A percentile compares a stretch with the other conserved stretches of the same genome.
phyloP scores from a whole-genome alignment of 2,797 vertebrate species.

The Intellagama lesueurii region DNA sequence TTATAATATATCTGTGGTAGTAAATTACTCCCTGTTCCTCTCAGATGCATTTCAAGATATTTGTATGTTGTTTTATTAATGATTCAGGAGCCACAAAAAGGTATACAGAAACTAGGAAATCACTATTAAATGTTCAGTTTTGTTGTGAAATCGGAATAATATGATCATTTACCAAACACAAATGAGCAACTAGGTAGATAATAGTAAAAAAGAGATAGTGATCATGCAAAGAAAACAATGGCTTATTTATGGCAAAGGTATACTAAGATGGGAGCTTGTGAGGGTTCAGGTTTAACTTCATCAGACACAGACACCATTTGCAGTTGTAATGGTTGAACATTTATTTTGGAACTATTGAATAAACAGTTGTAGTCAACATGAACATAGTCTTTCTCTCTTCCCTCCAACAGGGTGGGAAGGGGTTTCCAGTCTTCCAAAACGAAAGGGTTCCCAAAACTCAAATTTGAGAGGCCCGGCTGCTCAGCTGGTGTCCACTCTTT shows the following conservation, averaged over 20 bases:
- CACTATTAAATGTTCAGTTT: not conserved
- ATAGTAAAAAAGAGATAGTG: not conserved
- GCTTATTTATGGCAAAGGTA: not conserved
- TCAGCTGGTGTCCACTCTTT: too few relatives aligned
- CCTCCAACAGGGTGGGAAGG: too few relatives aligned
- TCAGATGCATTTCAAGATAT: not conserved
- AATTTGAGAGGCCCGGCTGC: too few relatives aligned
- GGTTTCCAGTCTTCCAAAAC: too few relatives aligned
- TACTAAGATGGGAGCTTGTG: too few relatives aligned
- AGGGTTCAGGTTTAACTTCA: too few relatives aligned
- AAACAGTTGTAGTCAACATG: too few relatives aligned
- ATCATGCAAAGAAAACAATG: not conserved
- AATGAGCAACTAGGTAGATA: not conserved
- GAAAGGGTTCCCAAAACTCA: too few relatives aligned
- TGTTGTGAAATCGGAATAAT: not conserved
- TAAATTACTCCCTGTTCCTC: not conserved
- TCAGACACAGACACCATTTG: too few relatives aligned
- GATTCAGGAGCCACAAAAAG: not conserved
- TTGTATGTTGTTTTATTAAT: not conserved
- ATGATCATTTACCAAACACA: not conserved
- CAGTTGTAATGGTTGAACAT: too few relatives aligned
- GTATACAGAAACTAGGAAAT: not conserved
- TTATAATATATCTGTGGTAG: not conserved
- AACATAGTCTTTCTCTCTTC: too few relatives aligned
- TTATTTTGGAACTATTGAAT: too few relatives aligned